phyloP scores from a whole-genome alignment of 1,140 invertebrate species.

The Aphelinus atriplicis region DNA sequence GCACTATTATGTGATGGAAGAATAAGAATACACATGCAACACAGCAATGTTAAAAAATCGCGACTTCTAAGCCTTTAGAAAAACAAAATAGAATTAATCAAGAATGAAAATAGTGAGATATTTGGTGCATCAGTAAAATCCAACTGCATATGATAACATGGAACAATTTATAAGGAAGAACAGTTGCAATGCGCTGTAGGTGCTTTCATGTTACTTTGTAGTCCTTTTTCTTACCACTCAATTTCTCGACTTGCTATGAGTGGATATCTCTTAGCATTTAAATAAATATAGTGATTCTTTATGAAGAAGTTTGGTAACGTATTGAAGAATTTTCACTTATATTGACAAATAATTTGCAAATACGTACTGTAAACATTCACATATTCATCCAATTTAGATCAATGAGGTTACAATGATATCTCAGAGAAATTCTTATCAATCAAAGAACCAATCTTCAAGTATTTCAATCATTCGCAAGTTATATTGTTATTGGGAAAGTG shows the following conservation, averaged over 20 bases:
- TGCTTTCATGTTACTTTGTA: constrained; percentile 23
- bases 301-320: neutral
- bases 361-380: no score
- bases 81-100: neutral
- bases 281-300: constrained; percentile 5
- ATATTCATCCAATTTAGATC: no score
- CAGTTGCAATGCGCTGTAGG: neutral
- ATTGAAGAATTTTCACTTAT: neutral
- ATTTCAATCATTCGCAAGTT: no score
- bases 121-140: neutral
- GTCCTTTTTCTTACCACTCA: neutral
- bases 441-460: no score
- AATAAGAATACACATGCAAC: neutral
- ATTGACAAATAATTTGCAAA: no score
- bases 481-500: no score
- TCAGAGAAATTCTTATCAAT: no score
- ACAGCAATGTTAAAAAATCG: neutral
- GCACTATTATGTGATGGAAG: constrained; percentile 13
- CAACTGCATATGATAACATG: no score
- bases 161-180: no score
- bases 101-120: constrained; percentile 5
- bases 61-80: constrained; percentile 7
- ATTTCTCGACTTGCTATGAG: constrained; percentile 1
- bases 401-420: no score
- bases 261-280: constrained; percentile 3